Evolutionary conservation across 2,113 vertebrate genomes (phyloP), one percentile per base, ranked within the genome.

Genomic region (Leptobrachium leishanense): DNA sequence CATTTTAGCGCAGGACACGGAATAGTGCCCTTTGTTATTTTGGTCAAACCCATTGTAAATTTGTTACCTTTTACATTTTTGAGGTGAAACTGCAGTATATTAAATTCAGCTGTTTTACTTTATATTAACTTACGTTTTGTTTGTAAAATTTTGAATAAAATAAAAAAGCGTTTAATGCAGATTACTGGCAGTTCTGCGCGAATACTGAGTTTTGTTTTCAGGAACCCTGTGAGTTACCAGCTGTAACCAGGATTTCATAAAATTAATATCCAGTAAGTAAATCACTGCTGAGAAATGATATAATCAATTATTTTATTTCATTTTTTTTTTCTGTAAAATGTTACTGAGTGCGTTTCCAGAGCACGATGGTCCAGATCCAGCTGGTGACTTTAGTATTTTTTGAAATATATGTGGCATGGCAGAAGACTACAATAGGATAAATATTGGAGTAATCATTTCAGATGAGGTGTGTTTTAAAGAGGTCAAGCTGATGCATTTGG

Each of bases 401-500:
- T 88, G 54, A 86, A 90, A 90, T 83, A 79, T 87, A 70, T 84
- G 77, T 79, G 72, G 75, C 68, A 84, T 46, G 82, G 67, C 63
- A 73, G 65, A 59, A 77, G 13, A 81, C 43, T 40, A 76, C 75
- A 84, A 68, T 68, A 65, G 67, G 79, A 77, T 81, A 82, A 66
- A 82, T 84, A 85, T 90, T 88, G 78, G 12, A 85, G 81, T 83
- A 87, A 85, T 86, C 59, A 0, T 87, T 87, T 87, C 80, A 86
- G 89, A 92, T 86, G 86, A 92, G 84, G 87, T 88, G 84, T 83
- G 74, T 71, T 86, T 50, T 86, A 90, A 88, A 88, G 85, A 83
- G 78, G 79, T 84, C 82, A 82, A 76, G 81, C 83, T 91, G 88
- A 92, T 43, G 73, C 82, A 86, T 76, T 79, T 91, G 88, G 86